These are phyloP conservation scores for Takifugu rubripes DNA, from an alignment of 2,797 vertebrate genomes.

Conservation along the genomic window DNA sequence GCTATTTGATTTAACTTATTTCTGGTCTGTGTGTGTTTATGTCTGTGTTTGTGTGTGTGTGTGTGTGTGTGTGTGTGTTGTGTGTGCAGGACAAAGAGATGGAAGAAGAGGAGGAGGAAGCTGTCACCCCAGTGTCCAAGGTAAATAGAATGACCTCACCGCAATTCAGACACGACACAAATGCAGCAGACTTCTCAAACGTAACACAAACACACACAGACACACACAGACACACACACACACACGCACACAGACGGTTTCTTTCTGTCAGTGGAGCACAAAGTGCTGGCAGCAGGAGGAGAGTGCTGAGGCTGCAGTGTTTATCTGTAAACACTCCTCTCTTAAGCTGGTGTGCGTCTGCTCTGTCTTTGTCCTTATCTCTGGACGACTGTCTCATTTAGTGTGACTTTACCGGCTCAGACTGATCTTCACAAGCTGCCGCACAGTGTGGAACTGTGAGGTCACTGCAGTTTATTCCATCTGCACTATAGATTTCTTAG, in stretches of 20 bases:
- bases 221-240: constrained; percentile 6
- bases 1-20: constrained; percentile 44
- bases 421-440: not conserved
- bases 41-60: constrained; percentile 26
- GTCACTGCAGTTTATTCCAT: not conserved
- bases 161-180: constrained; percentile 30
- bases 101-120: constrained; percentile 74
- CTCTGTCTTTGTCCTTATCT: constrained; percentile 36
- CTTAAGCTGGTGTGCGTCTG: constrained; percentile 18
- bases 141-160: constrained; percentile 67
- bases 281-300: constrained; percentile 5
- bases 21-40: constrained; percentile 20
- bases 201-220: not conserved
- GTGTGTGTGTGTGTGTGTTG: constrained; percentile 14
- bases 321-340: constrained; percentile 58
- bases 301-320: constrained; percentile 37
- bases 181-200: constrained; percentile 27
- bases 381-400: constrained; percentile 21
- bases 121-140: constrained; percentile 80
- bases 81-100: constrained; percentile 80
- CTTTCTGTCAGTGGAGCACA: constrained; percentile 10
- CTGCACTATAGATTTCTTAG: not conserved
- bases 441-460: not conserved
- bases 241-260: not conserved
- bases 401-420: not conserved